Percentiles rank a stretch among this genome's conserved stretches.
These are phyloP conservation scores for Diaphora mendica DNA, from an alignment of 2,888 invertebrate species.

Conservation along the genomic window DNA sequence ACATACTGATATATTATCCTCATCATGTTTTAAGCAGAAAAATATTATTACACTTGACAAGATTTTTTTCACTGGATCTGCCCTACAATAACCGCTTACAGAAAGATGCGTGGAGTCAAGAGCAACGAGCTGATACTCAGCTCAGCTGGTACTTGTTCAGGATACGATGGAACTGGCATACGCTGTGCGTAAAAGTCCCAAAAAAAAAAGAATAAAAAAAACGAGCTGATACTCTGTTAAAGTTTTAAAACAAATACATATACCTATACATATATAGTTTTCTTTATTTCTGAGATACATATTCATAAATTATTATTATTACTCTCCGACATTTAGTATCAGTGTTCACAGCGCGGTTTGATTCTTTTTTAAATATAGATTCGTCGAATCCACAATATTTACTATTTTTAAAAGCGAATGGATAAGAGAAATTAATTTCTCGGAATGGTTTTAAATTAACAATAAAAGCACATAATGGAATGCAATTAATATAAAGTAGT, in stretches of 20 bases:
- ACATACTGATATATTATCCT: too few relatives aligned
- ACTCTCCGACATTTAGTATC: conserved; percentile 13
- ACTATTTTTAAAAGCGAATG: neutral
- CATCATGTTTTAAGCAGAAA: neutral
- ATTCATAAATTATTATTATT: neutral
- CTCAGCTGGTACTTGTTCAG: too few relatives aligned
- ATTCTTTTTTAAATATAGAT: conserved; percentile 31
- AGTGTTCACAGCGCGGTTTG: conserved; percentile 42
- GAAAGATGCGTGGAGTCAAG: neutral
- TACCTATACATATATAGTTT: neutral
- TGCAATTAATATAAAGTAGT: conserved; percentile 4
- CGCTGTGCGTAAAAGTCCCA: too few relatives aligned
- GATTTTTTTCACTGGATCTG: neutral
- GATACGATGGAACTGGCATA: too few relatives aligned
- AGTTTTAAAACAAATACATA: neutral
- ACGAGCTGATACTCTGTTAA: neutral
- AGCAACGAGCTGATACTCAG: neutral
- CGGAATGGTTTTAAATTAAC: neutral
- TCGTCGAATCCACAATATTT: neutral
- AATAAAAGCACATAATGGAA: conserved; percentile 14
- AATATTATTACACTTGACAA: neutral
- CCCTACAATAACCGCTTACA: neutral
- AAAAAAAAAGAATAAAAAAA: too few relatives aligned
- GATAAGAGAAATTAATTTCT: neutral
- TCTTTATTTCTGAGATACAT: neutral